Conservation (phyloP, 2,113 vertebrate genomes). For the Oncorhynchus kisutch region DNA sequence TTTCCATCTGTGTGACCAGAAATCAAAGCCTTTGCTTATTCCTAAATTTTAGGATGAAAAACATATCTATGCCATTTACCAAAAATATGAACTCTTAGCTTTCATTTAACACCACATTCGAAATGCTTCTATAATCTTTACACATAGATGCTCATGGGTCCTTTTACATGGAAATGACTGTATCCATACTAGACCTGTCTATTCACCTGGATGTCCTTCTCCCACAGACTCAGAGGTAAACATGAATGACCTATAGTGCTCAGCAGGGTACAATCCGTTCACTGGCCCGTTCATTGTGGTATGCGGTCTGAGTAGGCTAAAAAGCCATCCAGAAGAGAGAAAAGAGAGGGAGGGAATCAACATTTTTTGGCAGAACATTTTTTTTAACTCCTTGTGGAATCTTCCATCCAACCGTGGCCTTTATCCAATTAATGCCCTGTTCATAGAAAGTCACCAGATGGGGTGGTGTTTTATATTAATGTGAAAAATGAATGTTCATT, state of each 20-base stretch:
- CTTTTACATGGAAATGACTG: background rate
- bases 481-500: background rate
- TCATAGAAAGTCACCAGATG: background rate
- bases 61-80: no score
- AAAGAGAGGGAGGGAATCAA: slow-evolving; percentile 25
- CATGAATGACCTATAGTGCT: slow-evolving; percentile 79
- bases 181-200: background rate
- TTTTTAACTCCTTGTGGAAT: slow-evolving; percentile 25
- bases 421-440: no score
- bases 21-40: no score
- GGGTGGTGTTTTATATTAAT: background rate
- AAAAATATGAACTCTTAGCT: no score
- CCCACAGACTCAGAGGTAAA: slow-evolving; percentile 92
- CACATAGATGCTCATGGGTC: background rate
- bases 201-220: slow-evolving; percentile 92
- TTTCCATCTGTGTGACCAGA: no score
- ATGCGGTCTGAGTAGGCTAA: background rate
- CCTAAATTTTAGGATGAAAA: no score
- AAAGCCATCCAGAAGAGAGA: slow-evolving; percentile 1
- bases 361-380: slow-evolving; percentile 15
- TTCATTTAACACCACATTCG: background rate
- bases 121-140: background rate
- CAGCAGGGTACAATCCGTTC: slow-evolving; percentile 70
- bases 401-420: background rate
- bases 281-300: slow-evolving; percentile 79